Percentiles rank a stretch among this genome's conserved stretches.
phyloP scores from a whole-genome alignment of 2,113 vertebrate genomes.

The Camelus dromedarius region DNA sequence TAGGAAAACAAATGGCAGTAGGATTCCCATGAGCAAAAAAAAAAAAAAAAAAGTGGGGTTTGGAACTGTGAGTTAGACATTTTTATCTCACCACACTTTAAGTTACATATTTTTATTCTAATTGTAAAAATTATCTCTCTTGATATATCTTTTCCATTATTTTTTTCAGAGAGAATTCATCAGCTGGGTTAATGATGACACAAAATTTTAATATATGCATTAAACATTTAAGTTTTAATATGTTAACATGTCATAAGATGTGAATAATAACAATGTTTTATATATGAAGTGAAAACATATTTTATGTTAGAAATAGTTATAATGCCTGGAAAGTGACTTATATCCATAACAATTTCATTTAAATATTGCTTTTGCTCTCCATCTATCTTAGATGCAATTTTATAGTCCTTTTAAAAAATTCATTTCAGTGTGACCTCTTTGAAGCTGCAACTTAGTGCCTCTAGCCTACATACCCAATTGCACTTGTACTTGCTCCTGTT shows the following conservation, averaged over 20 bases:
- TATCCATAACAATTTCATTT: conserved; percentile 95
- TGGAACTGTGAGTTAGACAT: conserved; percentile 84
- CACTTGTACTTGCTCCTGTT: conserved; percentile 92
- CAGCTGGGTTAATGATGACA: conserved; percentile 90
- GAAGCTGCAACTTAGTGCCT: conserved; percentile 90
- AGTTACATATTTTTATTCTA: conserved; percentile 88
- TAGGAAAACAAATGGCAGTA: conserved; percentile 88
- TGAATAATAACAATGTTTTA: conserved; percentile 94
- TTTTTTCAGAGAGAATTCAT: conserved; percentile 89
- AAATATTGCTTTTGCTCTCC: conserved; percentile 95
- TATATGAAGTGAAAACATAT: conserved; percentile 93
- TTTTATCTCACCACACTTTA: conserved; percentile 86
- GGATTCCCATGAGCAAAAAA: conserved; percentile 79
- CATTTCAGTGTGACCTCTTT: conserved; percentile 95
- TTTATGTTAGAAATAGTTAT: conserved; percentile 91
- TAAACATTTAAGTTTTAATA: conserved; percentile 94
- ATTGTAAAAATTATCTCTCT: conserved; percentile 90
- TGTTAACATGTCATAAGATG: conserved; percentile 89
- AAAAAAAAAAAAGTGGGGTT: conserved; percentile 30
- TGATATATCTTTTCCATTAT: conserved; percentile 87
- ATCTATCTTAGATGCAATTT: conserved; percentile 96
- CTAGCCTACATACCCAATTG: conserved; percentile 93
- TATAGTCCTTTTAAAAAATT: conserved; percentile 96
- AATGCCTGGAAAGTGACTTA: conserved; percentile 91
- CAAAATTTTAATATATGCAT: conserved; percentile 92